phyloP scores from a whole-genome alignment of 2,888 invertebrate genomes.

The Pandemis heparana region DNA sequence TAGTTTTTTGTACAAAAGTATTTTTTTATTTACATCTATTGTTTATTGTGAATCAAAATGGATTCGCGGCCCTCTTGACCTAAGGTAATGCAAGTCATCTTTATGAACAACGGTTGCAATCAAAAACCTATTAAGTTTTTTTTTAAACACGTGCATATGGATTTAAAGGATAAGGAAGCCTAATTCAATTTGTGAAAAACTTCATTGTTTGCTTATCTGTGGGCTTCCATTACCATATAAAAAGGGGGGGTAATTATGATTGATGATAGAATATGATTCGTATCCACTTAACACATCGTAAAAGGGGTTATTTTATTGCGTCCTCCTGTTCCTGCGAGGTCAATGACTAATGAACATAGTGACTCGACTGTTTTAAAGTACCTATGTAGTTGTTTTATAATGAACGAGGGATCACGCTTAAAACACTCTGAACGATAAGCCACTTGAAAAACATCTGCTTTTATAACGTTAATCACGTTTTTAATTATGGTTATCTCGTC shows the following conservation, averaged over 20 bases:
- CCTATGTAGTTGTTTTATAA: constrained; percentile 60
- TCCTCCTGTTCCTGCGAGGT: constrained; percentile 75
- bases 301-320: constrained; percentile 83
- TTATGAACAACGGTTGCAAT: constrained; percentile 8
- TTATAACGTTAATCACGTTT: constrained; percentile 16
- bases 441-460: constrained; percentile 42
- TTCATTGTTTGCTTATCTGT: constrained; percentile 46
- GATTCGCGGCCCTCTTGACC: not conserved
- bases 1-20: too few relatives aligned
- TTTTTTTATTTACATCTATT: too few relatives aligned
- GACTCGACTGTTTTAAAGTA: constrained; percentile 72
- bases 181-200: constrained; percentile 42
- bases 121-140: constrained; percentile 9
- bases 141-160: constrained; percentile 14
- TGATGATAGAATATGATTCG: constrained; percentile 82
- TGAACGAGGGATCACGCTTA: constrained; percentile 50
- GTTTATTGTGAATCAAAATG: not conserved
- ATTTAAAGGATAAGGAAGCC: constrained; percentile 16
- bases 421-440: constrained; percentile 35
- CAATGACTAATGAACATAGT: constrained; percentile 80
- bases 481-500: constrained; percentile 24
- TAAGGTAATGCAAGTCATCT: constrained; percentile 20
- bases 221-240: constrained; percentile 46
- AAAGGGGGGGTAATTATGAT: constrained; percentile 79
- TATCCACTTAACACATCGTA: constrained; percentile 83